Percentiles rank a stretch among this genome's conserved stretches.
Conservation (phyloP, 2,888 invertebrate species). For the Priocnemis perturbator region DNA sequence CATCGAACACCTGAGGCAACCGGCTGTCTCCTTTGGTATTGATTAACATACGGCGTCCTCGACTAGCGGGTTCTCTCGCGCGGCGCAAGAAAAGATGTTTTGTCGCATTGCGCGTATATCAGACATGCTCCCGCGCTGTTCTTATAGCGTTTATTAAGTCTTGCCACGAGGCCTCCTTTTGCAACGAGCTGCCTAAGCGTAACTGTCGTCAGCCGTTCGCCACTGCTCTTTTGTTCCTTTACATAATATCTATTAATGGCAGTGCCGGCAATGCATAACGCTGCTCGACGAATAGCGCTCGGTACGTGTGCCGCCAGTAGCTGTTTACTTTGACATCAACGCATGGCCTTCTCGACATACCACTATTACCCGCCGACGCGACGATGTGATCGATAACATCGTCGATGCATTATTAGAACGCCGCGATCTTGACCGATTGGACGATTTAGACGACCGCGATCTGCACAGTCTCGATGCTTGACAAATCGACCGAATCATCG, state of each 20-base stretch:
- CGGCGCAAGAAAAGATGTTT: constrained; percentile 9
- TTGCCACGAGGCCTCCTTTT: background rate
- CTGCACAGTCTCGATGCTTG: too few species aligned
- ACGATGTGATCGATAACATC: background rate
- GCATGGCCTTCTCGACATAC: constrained; percentile 8
- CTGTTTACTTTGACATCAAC: constrained; percentile 36
- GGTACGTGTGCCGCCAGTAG: constrained; percentile 1
- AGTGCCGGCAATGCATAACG: constrained; percentile 18
- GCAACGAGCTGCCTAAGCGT: background rate
- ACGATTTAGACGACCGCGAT: too few species aligned
- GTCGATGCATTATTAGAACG: too few species aligned
- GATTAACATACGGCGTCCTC: constrained; percentile 34
- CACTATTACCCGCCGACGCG: background rate
- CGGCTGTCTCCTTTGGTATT: constrained; percentile 4
- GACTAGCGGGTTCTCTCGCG: constrained; percentile 7
- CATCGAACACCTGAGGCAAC: background rate
- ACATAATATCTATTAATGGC: constrained; percentile 39
- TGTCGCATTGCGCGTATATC: too few species aligned
- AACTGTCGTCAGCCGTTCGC: background rate
- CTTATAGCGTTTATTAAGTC: background rate
- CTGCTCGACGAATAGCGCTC: background rate
- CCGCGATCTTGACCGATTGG: too few species aligned
- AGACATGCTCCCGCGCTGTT: too few species aligned
- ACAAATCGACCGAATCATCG: too few species aligned
- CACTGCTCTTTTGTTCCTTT: constrained; percentile 18